Evolutionary conservation across 2,797 vertebrate species (phyloP).

Genomic region (Florisuga fusca): DNA sequence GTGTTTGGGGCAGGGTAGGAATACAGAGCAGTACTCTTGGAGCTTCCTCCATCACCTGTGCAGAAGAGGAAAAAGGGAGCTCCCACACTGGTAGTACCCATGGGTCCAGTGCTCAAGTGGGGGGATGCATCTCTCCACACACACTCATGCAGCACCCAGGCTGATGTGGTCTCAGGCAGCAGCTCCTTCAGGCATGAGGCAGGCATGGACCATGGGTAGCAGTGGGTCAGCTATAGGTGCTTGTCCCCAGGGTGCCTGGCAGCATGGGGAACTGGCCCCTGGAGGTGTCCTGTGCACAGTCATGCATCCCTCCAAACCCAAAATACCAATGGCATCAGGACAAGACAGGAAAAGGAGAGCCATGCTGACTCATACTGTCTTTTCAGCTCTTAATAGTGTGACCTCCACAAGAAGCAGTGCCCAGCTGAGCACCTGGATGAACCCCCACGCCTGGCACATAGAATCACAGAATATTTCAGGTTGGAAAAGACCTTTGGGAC

Average conservation of each 20-base stretch:
- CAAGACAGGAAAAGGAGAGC: background rate
- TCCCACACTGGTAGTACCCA: accelerated
- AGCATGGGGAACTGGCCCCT: background rate
- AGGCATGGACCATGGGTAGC: background rate
- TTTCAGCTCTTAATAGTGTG: background rate
- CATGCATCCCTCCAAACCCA: background rate
- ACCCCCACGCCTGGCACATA: background rate
- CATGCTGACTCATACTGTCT: accelerated
- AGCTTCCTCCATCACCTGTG: accelerated
- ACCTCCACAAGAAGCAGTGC: background rate
- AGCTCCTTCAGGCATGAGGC: background rate
- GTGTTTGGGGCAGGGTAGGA: background rate
- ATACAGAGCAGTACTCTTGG: background rate
- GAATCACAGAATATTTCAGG: no score
- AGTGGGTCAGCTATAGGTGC: accelerated
- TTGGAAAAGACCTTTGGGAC: no score
- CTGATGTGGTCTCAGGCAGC: accelerated
- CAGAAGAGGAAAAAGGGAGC: background rate
- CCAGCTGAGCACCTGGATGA: background rate
- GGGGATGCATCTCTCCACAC: background rate
- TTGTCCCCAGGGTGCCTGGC: background rate
- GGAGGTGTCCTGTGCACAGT: background rate
- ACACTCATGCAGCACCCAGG: accelerated
- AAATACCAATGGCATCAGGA: background rate
- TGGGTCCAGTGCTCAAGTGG: accelerated